Percentiles rank a stretch among this genome's conserved stretches.
phyloP scores from a whole-genome alignment of 2,888 invertebrate genomes.

The Hermaeophaga mercurialis region DNA sequence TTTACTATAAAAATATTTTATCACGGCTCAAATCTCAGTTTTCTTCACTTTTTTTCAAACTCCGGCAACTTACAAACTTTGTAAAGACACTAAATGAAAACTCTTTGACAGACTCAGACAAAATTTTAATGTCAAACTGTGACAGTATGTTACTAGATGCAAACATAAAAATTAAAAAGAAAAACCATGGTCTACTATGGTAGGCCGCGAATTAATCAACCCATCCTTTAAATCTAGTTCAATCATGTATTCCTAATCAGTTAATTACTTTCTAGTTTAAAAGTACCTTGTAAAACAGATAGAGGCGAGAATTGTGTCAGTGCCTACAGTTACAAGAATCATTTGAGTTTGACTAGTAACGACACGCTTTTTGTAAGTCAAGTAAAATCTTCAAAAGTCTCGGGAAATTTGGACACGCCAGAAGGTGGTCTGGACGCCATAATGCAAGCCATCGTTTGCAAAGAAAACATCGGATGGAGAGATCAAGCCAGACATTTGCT shows the following conservation, averaged over 20 bases:
- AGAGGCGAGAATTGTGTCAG: constrained; percentile 52
- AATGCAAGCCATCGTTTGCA: constrained; percentile 80
- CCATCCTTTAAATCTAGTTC: neutral
- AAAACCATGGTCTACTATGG: too few relatives aligned
- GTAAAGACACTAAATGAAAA: too few relatives aligned
- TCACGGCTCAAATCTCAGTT: too few relatives aligned
- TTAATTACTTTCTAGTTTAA: constrained; percentile 37
- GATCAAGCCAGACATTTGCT: constrained; percentile 71
- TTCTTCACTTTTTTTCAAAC: too few relatives aligned
- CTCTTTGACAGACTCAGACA: too few relatives aligned
- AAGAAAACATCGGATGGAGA: constrained; percentile 78
- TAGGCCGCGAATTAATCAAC: too few relatives aligned
- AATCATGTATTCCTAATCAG: neutral
- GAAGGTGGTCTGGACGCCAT: constrained; percentile 90
- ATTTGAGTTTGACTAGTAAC: constrained; percentile 67
- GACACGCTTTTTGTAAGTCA: constrained; percentile 56
- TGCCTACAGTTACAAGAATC: constrained; percentile 79
- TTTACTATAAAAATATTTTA: too few relatives aligned
- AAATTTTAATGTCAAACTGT: too few relatives aligned
- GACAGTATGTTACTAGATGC: too few relatives aligned
- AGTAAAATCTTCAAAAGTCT: constrained; percentile 56
- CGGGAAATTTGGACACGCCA: constrained; percentile 60
- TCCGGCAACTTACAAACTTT: too few relatives aligned
- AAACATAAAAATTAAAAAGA: too few relatives aligned
- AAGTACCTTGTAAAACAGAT: constrained; percentile 48